Percentiles rank a stretch among this genome's conserved stretches.
These are phyloP conservation scores for Parelbella ahira DNA, from an alignment of 2,888 invertebrate genomes.

Conservation along the genomic window DNA sequence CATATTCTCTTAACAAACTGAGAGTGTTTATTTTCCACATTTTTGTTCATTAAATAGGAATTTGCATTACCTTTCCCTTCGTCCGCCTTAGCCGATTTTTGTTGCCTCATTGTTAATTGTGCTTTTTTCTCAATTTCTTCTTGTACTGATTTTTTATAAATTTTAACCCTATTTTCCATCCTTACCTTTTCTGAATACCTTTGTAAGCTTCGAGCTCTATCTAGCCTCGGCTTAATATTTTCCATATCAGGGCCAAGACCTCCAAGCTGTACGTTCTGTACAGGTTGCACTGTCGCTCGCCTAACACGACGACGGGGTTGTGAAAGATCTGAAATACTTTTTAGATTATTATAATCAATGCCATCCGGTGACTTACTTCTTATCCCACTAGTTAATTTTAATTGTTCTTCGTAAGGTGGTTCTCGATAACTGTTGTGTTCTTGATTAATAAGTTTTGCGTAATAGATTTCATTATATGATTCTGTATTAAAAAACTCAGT, in stretches of 20 bases:
- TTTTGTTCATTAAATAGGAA: slow-evolving; percentile 62
- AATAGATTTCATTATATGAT: slow-evolving; percentile 68
- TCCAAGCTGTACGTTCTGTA: slow-evolving; percentile 56
- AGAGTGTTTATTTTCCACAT: slow-evolving; percentile 35
- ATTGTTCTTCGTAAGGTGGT: slow-evolving; percentile 48
- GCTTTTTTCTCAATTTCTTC: slow-evolving; percentile 44
- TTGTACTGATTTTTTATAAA: slow-evolving; percentile 60
- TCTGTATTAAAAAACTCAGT: slow-evolving; percentile 64
- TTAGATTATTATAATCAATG: slow-evolving; percentile 46
- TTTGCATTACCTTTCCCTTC: slow-evolving; percentile 33
- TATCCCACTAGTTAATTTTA: slow-evolving; percentile 39
- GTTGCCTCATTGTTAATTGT: slow-evolving; percentile 35
- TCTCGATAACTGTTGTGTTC: slow-evolving; percentile 47
- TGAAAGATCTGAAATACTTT: slow-evolving; percentile 63
- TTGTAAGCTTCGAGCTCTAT: slow-evolving; percentile 69
- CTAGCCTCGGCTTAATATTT: slow-evolving; percentile 63
- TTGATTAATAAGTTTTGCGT: slow-evolving; percentile 56
- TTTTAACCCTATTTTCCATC: slow-evolving; percentile 67
- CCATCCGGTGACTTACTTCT: slow-evolving; percentile 39
- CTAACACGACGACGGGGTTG: slow-evolving; percentile 46
- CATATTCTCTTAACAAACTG: slow-evolving; percentile 38
- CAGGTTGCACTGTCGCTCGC: slow-evolving; percentile 46
- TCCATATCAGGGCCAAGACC: slow-evolving; percentile 69
- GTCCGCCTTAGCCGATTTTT: slow-evolving; percentile 33
- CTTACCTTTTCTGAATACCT: slow-evolving; percentile 72